These are phyloP conservation scores for Zenarchopterus dispar DNA, from an alignment of 2,797 vertebrate species.

Conservation along the genomic window DNA sequence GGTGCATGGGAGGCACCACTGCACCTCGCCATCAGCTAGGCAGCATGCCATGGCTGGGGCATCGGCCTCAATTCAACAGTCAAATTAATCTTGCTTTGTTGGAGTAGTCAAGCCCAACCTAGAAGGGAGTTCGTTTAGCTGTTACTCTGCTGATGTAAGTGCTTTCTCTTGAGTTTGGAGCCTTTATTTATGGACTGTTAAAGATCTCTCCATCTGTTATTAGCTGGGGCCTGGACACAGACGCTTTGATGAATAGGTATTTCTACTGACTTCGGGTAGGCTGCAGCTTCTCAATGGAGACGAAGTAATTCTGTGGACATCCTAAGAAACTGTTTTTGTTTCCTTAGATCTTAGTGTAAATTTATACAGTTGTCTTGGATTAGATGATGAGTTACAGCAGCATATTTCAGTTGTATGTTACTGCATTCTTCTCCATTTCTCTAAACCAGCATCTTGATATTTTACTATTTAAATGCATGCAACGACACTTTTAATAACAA, in stretches of 20 bases:
- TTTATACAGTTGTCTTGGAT: constrained; percentile 50
- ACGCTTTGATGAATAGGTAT: constrained; percentile 79
- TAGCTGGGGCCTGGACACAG: constrained; percentile 52
- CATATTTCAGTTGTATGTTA: too few species aligned
- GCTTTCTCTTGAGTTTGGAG: constrained; percentile 76
- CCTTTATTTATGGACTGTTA: constrained; percentile 81
- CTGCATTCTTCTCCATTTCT: too few species aligned
- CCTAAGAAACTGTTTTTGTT: constrained; percentile 70
- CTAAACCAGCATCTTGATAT: too few species aligned
- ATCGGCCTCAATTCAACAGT: constrained; percentile 80
- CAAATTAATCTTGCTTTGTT: constrained; percentile 88
- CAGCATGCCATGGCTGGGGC: constrained; percentile 68
- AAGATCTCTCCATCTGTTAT: constrained; percentile 79
- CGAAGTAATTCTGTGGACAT: constrained; percentile 70
- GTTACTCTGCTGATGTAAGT: constrained; percentile 80
- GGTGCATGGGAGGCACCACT: constrained; percentile 58
- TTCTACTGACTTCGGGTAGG: constrained; percentile 70
- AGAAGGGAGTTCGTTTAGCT: constrained; percentile 65
- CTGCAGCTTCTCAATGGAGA: constrained; percentile 62
- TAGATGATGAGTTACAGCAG: constrained; percentile 23
- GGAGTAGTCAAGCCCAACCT: constrained; percentile 77
- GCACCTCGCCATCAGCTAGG: constrained; percentile 66
- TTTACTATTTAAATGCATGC: too few species aligned
- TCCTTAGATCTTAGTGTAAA: constrained; percentile 60
- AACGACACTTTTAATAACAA: too few species aligned